phyloP scores from a whole-genome alignment of 2,888 invertebrate genomes.

The Caenorhabditis afra region DNA sequence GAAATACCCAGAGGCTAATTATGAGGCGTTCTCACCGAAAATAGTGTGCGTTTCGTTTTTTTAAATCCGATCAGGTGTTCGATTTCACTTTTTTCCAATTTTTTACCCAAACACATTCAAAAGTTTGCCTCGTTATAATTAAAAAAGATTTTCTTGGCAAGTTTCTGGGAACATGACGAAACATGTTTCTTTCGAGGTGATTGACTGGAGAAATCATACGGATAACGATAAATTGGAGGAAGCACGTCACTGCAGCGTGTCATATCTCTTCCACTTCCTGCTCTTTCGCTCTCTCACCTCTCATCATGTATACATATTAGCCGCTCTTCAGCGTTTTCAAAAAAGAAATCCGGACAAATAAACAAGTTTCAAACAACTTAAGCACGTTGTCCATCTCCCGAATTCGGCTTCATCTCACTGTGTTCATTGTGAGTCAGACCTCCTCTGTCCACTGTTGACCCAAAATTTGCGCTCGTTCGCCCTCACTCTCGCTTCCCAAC shows the following conservation, averaged over 20 bases:
- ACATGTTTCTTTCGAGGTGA: slow-evolving; percentile 31
- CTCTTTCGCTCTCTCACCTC: slow-evolving; percentile 11
- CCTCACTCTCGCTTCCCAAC: slow-evolving; percentile 27
- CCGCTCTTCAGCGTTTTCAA: slow-evolving; percentile 12
- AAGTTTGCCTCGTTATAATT: neutral
- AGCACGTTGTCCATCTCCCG: slow-evolving; percentile 27
- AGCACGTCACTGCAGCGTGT: slow-evolving; percentile 23
- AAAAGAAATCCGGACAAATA: slow-evolving; percentile 52
- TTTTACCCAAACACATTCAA: neutral
- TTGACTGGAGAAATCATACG: neutral
- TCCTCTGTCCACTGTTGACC: slow-evolving; percentile 27
- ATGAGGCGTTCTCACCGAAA: slow-evolving; percentile 32
- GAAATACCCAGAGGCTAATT: slow-evolving; percentile 26
- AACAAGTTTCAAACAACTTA: slow-evolving; percentile 54
- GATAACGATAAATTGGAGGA: slow-evolving; percentile 18
- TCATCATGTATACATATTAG: slow-evolving; percentile 48
- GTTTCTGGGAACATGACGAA: neutral
- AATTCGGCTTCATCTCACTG: slow-evolving; percentile 37
- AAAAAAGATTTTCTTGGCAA: too few relatives aligned
- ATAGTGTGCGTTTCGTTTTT: slow-evolving; percentile 17
- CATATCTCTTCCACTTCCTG: slow-evolving; percentile 18
- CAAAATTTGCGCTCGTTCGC: neutral
- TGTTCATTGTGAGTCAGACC: slow-evolving; percentile 48
- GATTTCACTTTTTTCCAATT: slow-evolving; percentile 28
- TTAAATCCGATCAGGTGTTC: slow-evolving; percentile 34